Evolutionary conservation across 2,888 invertebrate genomes (phyloP).

Genomic region (Hartigia nigra): DNA sequence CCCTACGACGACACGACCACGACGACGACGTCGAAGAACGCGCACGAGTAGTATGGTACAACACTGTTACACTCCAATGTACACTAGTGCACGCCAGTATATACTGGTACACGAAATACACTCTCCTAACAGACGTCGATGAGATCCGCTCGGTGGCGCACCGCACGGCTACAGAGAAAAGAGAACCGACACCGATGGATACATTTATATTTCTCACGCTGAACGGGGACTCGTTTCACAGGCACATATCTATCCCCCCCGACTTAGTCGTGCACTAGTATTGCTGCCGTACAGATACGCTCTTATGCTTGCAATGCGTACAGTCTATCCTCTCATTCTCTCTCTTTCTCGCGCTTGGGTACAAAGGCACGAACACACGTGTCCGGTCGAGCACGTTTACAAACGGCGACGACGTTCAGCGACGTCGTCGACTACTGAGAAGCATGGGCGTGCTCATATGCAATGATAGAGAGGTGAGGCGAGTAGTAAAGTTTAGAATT

Average conservation of each 20-base stretch:
- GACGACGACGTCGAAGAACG: constrained; percentile 31
- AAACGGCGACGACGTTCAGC: not conserved
- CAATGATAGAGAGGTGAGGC: not conserved
- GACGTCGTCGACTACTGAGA: not conserved
- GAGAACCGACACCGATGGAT: not conserved
- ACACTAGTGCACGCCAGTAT: constrained; percentile 14
- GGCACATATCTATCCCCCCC: constrained; percentile 2
- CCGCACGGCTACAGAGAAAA: constrained; percentile 19
- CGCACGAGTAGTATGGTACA: constrained; percentile 1
- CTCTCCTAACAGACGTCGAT: constrained; percentile 27
- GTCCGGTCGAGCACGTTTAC: not conserved
- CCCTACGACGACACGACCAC: constrained; percentile 27
- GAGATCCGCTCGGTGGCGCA: constrained; percentile 44
- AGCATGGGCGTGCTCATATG: not conserved
- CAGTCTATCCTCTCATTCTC: not conserved
- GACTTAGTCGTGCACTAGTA: not conserved
- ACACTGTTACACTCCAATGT: not conserved
- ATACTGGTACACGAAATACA: constrained; percentile 8
- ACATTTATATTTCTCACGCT: constrained; percentile 2
- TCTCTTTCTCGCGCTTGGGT: not conserved
- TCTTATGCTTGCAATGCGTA: constrained; percentile 1
- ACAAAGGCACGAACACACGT: not conserved
- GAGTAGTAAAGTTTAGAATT: not conserved
- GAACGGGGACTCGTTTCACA: constrained; percentile 1
- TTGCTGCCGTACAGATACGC: not conserved